Evolutionary conservation across 2,888 invertebrate genomes (phyloP), one percentile per base, ranked within the genome.

Genomic region (Sipha maydis): DNA sequence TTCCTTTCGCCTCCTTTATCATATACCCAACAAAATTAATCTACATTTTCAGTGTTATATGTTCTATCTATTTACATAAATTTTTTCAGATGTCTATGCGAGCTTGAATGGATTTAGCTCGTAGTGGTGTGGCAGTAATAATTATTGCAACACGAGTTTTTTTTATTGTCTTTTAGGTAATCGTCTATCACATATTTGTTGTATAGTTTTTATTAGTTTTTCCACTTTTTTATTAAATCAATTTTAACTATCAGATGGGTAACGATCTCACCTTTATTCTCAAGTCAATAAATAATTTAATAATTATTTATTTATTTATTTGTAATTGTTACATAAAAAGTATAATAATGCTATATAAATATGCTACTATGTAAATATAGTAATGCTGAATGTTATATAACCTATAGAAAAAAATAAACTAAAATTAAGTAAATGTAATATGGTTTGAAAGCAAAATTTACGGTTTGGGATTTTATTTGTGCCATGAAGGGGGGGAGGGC

Each of bases 101-200:
- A 86, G 77, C 79, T 86, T 71, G 4, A 86, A 71, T 4, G 84
- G 83, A 83, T 83, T 83, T 67, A 83, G 38, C 31, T 83, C 83
- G 69, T 69, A 83, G 34, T 61, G 77, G 77, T 34, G 61, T 67
- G 85, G 85, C 28, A 54, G 54, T 54, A 77, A 54, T n/a, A n/a
- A n/a, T n/a, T n/a, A n/a, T 77, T 54, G 77, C 54, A 77, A 77
- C 31, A 77, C 54, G 56, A 41, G 61, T 56, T 61, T 85, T 31
- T n/a, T 76, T 11, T 56, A 19, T 61, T 85, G 38, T 79, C 69
- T 78, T 69, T 78, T 56, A 71, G 69, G 25, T 77, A 56, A 14
- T 85, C 76, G 28, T 85, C 85, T 7, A 85, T 78, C 19, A 79
- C 79, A 61, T 79, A 79, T 79, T 61, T 56, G 61, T 77, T 48